Evolutionary conservation across 2,888 invertebrate genomes (phyloP).

Genomic region (Globia sparganii): DNA sequence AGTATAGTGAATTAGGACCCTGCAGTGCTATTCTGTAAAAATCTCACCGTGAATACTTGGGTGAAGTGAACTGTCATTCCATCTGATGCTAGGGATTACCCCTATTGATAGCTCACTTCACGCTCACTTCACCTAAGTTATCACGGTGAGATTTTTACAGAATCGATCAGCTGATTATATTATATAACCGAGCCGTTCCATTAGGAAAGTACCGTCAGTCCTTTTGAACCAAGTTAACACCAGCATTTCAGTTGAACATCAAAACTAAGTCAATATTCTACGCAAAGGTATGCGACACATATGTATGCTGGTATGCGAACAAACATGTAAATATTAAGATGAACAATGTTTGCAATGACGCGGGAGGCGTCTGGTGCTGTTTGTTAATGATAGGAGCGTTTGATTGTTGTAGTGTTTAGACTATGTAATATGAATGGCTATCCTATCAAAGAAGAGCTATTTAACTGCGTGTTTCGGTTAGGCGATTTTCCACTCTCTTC

Average conservation of each 20-base stretch:
- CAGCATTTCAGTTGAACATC: neutral
- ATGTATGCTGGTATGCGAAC: conserved; percentile 12
- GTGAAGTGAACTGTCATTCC: too few relatives aligned
- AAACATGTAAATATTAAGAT: conserved; percentile 39
- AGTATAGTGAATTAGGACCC: too few relatives aligned
- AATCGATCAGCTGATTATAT: too few relatives aligned
- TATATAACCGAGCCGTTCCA: too few relatives aligned
- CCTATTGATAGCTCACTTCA: too few relatives aligned
- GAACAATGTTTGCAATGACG: conserved; percentile 35
- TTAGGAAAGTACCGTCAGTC: too few relatives aligned
- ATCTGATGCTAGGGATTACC: too few relatives aligned
- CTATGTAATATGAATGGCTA: neutral
- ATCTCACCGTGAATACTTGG: too few relatives aligned
- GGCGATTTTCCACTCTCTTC: neutral
- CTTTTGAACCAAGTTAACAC: neutral
- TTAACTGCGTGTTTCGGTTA: neutral
- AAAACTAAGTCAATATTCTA: neutral
- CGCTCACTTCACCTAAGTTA: too few relatives aligned
- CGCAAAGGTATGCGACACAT: neutral
- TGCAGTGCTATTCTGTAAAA: too few relatives aligned
- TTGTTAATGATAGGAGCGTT: conserved; percentile 21
- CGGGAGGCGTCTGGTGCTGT: neutral
- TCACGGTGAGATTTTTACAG: too few relatives aligned
- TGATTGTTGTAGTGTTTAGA: conserved; percentile 37
- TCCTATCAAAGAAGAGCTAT: neutral